Conservation (phyloP, 2,113 vertebrate genomes). For the Rana temporaria region DNA sequence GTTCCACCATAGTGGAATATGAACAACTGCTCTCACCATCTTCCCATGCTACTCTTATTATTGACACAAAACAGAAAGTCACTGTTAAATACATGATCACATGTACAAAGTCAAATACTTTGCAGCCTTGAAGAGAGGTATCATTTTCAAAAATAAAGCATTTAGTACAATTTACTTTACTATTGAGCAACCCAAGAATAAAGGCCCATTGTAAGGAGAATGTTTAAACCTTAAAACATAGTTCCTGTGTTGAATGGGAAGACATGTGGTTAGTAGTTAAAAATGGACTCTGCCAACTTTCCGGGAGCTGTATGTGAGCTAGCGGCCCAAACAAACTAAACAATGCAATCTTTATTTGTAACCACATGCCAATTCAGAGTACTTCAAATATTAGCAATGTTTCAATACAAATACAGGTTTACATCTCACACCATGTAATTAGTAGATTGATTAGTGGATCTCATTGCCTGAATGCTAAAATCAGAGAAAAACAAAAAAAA, state of each 20-base stretch:
- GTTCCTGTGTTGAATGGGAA: not conserved
- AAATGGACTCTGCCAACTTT: not conserved
- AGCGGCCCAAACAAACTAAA: not conserved
- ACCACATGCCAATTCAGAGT: not conserved
- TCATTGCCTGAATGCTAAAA: too few species aligned
- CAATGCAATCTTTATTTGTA: conserved; percentile 10
- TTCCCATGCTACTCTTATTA: not conserved
- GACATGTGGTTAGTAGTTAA: not conserved
- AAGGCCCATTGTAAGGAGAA: not conserved
- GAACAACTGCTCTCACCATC: not conserved
- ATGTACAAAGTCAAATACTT: not conserved
- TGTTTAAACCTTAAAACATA: not conserved
- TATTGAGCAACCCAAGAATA: not conserved
- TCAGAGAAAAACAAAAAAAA: too few species aligned
- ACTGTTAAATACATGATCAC: not conserved
- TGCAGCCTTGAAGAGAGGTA: not conserved
- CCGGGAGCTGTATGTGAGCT: not conserved
- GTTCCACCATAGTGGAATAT: not conserved
- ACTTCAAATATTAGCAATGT: not conserved
- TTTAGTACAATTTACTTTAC: not conserved
- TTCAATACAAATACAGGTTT: too few species aligned
- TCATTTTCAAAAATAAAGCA: not conserved
- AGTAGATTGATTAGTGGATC: too few species aligned
- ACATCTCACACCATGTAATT: too few species aligned
- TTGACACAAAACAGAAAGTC: not conserved